These are phyloP conservation scores for Lutjanus argentimaculatus DNA, from an alignment of 2,797 vertebrate genomes.

Conservation along the genomic window DNA sequence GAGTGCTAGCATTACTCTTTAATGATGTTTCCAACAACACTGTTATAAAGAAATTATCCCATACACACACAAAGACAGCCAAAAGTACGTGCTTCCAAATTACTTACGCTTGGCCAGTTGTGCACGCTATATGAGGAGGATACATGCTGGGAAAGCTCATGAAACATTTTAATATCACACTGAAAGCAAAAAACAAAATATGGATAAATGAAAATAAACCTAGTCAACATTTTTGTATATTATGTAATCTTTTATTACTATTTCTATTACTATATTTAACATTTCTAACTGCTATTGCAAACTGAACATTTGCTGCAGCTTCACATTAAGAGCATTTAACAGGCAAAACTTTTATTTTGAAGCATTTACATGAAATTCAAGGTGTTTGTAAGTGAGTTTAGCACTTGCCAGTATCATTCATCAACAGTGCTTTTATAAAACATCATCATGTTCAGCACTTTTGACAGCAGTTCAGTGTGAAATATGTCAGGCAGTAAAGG, in stretches of 20 bases:
- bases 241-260: not conserved
- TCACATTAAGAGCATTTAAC: too few relatives aligned
- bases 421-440: too few relatives aligned
- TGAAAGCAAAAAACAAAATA: not conserved
- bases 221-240: not conserved
- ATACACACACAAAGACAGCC: conserved; percentile 14
- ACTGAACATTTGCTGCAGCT: too few relatives aligned
- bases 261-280: too few relatives aligned
- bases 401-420: too few relatives aligned
- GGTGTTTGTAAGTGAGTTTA: too few relatives aligned
- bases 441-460: too few relatives aligned
- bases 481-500: too few relatives aligned
- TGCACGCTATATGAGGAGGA: not conserved
- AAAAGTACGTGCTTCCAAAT: conserved; percentile 16
- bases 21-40: conserved; percentile 49
- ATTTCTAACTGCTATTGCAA: too few relatives aligned
- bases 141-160: not conserved
- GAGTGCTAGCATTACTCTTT: conserved; percentile 34
- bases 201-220: not conserved
- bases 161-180: not conserved
- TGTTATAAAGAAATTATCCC: conserved; percentile 34
- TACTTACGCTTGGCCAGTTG: not conserved
- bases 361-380: too few relatives aligned
- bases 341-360: too few relatives aligned
- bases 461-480: too few relatives aligned